These are phyloP conservation scores for Neosilurus hyrtlii DNA, from an alignment of 2,797 vertebrate genomes.

Conservation along the genomic window DNA sequence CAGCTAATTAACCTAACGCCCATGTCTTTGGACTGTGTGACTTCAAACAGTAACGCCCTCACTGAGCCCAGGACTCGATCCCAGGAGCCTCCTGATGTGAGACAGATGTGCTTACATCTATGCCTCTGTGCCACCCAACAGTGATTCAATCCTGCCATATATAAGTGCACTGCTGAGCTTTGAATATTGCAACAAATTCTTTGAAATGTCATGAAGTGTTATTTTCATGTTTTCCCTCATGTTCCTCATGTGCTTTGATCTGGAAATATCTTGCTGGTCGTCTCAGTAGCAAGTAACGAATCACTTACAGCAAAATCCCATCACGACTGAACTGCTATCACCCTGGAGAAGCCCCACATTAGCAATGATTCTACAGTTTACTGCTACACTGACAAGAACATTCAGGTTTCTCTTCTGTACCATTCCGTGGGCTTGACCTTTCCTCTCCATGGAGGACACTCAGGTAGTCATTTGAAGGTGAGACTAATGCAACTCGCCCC, in stretches of 20 bases:
- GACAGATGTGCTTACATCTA: too few species aligned
- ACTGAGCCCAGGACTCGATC: too few species aligned
- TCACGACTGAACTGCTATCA: neutral
- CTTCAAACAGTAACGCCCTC: too few species aligned
- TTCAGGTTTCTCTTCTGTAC: neutral
- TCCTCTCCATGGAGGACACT: too few species aligned
- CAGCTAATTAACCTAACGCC: too few species aligned
- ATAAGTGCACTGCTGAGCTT: neutral
- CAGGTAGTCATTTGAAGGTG: too few species aligned
- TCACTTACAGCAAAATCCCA: neutral
- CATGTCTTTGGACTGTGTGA: too few species aligned
- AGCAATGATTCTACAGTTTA: too few species aligned
- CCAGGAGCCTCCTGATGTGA: too few species aligned
- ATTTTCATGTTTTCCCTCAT: neutral
- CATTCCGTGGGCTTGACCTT: neutral
- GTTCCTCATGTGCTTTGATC: neutral
- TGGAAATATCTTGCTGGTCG: neutral
- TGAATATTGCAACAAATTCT: neutral
- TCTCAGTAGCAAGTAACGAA: neutral
- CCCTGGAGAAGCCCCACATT: neutral
- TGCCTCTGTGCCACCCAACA: neutral
- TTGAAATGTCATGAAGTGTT: neutral
- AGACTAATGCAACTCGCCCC: too few species aligned
- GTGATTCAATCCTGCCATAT: neutral
- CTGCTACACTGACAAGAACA: neutral